Conservation (phyloP, 2,888 invertebrate species). For the Hypolimnas misippus region DNA sequence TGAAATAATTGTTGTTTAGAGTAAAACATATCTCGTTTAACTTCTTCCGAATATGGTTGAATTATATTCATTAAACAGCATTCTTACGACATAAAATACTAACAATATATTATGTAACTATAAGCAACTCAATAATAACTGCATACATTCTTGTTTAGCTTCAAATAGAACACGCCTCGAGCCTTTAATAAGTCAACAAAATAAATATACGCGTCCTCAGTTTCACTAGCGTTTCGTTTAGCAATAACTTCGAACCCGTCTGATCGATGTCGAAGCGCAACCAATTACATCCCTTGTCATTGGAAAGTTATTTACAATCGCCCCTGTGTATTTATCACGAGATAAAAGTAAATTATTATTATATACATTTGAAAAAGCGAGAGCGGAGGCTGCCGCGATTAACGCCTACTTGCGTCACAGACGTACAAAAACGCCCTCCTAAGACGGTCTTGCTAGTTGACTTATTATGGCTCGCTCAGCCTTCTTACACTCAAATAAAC, state of each 20-base stretch:
- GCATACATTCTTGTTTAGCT: background rate
- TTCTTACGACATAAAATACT: too few relatives aligned
- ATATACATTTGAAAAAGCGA: constrained; percentile 50
- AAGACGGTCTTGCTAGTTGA: constrained; percentile 29
- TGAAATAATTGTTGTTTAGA: background rate
- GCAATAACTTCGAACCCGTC: constrained; percentile 52
- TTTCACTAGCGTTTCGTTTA: constrained; percentile 52
- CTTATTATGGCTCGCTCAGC: constrained; percentile 20
- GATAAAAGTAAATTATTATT: constrained; percentile 62
- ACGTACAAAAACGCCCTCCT: constrained; percentile 36
- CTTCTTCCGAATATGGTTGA: too few relatives aligned
- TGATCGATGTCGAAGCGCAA: constrained; percentile 64
- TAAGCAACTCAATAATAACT: background rate
- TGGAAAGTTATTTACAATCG: constrained; percentile 69
- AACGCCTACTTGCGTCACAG: constrained; percentile 34
- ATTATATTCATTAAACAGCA: too few relatives aligned
- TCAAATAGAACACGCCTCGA: constrained; percentile 13
- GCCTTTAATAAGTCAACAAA: constrained; percentile 31
- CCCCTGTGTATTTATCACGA: constrained; percentile 65
- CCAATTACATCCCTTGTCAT: constrained; percentile 73
- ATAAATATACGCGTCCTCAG: constrained; percentile 37
- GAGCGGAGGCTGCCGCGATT: constrained; percentile 27
- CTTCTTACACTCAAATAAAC: constrained; percentile 27
- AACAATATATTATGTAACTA: background rate
- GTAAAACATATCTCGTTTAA: too few relatives aligned